Base-by-base conservation (phyloP, 2,113 vertebrate species). In the Pyrgilauda ruficollis region DNA sequence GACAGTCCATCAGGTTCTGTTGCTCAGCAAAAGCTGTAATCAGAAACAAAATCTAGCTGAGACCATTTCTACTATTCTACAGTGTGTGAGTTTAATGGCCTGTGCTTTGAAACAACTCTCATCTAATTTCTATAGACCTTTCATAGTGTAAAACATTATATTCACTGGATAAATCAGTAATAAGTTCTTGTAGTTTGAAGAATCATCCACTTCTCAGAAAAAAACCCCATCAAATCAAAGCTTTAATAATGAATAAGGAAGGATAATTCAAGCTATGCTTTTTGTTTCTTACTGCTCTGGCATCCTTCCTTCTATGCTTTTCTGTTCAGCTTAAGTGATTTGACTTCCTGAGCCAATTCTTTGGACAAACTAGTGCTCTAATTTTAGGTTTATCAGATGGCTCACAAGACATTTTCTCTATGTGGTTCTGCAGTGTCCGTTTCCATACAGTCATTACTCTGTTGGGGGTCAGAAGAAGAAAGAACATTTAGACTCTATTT, bases 371-470 rank as follows among this genome's bases (percentile, higher is more conserved):
- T 41, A 66, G 74, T 84, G 43, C 49, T 87, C 92, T 94, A 93
- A 95, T 94, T 97, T 96, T 94, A 87, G 56, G 24, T 83, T 82
- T 69, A 82, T 95, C 87, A n/a, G 87, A 84, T 56, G 31, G 88
- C 21, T 69, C 86, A 83, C 47, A 81, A 93, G 63, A 62, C 31
- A 56, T 69, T 83, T 91, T 87, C 77, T 92, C 53, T 49, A 23
- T 79, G 75, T 64, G 72, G 55, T 90, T 82, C 52, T 89, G 41
- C 62, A 64, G 19, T 24, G 33, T 77, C 72, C 59, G 0, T 87
- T 95, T 69, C 76, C 50, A 37, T 62, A 43, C 37, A 64, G 53
- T 46, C 53, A 26, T 72, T 72, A 44, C 31, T 43, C 18, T 59
- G 30, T 53, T 80, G 73, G 39, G 52, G 39, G 61, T 88, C 64